These are phyloP conservation scores for Scaptomyza polygonia DNA, from an alignment of 2,888 invertebrate species.

Conservation along the genomic window DNA sequence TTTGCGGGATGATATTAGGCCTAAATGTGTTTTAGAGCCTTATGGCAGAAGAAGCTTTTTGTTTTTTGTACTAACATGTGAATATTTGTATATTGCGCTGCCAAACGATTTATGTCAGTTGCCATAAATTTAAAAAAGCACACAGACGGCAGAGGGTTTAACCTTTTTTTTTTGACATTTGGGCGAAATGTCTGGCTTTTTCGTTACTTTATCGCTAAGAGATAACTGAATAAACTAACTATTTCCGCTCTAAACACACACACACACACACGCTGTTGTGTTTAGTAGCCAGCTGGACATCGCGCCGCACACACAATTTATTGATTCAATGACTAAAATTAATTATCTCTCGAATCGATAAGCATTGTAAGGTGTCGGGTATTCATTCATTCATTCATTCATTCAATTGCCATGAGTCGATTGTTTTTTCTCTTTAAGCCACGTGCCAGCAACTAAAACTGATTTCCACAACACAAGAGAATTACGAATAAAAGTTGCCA, in stretches of 20 bases:
- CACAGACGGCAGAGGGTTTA: background rate
- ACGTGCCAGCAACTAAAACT: conserved; percentile 14
- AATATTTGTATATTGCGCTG: conserved; percentile 19
- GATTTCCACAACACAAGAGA: conserved; percentile 42
- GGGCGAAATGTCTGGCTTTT: too few relatives aligned
- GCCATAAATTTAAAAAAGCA: conserved; percentile 64
- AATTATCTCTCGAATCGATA: conserved; percentile 78
- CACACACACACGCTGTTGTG: conserved; percentile 40
- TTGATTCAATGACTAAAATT: conserved; percentile 68
- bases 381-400: conserved; percentile 23
- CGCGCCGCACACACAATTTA: conserved; percentile 18
- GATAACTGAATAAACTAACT: conserved; percentile 55
- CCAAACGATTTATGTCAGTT: conserved; percentile 59
- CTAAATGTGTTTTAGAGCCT: conserved; percentile 51
- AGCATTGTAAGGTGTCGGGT: conserved; percentile 32
- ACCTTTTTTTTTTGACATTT: conserved; percentile 28
- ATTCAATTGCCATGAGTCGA: conserved; percentile 4
- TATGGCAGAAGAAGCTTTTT: conserved; percentile 22
- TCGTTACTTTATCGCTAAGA: conserved; percentile 54
- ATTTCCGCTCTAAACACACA: conserved; percentile 56
- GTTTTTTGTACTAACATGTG: conserved; percentile 8
- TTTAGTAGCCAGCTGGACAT: conserved; percentile 25
- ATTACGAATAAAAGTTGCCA: conserved; percentile 41
- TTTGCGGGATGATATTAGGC: background rate
- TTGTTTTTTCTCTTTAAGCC: background rate